These are phyloP conservation scores for Crocuta crocuta DNA, from an alignment of 2,113 vertebrate species.

Conservation along the genomic window DNA sequence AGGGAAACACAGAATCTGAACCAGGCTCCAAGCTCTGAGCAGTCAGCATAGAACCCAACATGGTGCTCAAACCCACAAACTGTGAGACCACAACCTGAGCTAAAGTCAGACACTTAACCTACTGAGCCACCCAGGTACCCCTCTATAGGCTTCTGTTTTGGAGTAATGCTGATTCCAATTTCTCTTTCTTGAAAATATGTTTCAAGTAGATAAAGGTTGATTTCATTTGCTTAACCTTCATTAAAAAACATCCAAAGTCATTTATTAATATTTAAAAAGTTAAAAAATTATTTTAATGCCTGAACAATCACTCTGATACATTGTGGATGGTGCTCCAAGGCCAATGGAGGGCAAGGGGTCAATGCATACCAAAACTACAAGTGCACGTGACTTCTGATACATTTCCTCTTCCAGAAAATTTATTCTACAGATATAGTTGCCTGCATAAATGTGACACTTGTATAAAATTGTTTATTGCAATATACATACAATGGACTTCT, in stretches of 20 bases:
- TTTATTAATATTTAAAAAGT: not conserved
- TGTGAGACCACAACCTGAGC: too few species aligned
- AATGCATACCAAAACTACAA: not conserved
- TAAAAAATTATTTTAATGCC: not conserved
- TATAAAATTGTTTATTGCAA: not conserved
- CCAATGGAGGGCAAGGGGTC: not conserved
- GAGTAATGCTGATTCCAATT: not conserved
- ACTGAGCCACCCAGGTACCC: too few species aligned
- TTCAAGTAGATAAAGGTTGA: not conserved
- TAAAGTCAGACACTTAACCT: too few species aligned
- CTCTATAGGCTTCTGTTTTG: not conserved
- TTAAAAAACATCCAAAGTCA: not conserved
- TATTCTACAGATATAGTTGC: not conserved
- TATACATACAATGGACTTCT: not conserved
- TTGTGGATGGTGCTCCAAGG: too few species aligned
- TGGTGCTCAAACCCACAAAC: too few species aligned
- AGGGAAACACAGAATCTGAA: too few species aligned
- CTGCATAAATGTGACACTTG: not conserved
- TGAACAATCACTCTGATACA: not conserved
- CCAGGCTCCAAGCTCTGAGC: too few species aligned
- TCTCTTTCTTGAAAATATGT: slow-evolving; percentile 24
- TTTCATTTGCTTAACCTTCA: not conserved
- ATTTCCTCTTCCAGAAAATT: not conserved
- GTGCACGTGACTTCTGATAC: not conserved
- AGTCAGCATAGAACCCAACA: too few species aligned